Evolutionary conservation across 1,140 invertebrate genomes (phyloP).

Genomic region (Melanaphis sacchari): DNA sequence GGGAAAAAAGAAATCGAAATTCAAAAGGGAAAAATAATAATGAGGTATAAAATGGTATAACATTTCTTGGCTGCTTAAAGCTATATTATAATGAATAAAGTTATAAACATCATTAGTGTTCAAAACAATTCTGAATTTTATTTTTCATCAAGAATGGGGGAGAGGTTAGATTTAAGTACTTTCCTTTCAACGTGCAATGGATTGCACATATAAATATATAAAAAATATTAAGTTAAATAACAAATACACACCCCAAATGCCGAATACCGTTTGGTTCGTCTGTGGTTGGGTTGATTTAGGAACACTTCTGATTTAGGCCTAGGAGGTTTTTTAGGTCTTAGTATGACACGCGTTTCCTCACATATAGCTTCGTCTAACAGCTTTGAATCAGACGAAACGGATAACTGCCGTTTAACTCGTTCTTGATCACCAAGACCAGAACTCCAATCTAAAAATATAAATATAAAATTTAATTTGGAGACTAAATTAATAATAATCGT

Average conservation of each 20-base stretch:
- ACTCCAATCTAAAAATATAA: constrained; percentile 56
- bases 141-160: not conserved
- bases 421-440: constrained; percentile 64
- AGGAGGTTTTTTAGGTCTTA: constrained; percentile 85
- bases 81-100: not conserved
- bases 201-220: not conserved
- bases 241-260: constrained; percentile 83
- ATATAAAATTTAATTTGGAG: not conserved
- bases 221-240: not conserved
- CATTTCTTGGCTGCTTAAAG: not conserved
- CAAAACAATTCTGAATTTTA: not conserved
- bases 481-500: constrained; percentile 4
- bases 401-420: constrained; percentile 84
- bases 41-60: constrained; percentile 21
- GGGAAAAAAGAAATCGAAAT: constrained; percentile 38
- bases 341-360: constrained; percentile 84
- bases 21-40: constrained; percentile 42
- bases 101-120: constrained; percentile 39
- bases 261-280: constrained; percentile 85
- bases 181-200: not conserved
- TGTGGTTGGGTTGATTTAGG: constrained; percentile 70
- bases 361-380: constrained; percentile 83
- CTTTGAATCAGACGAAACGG: constrained; percentile 89
- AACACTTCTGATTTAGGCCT: constrained; percentile 89
- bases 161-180: not conserved